Evolutionary conservation across 2,113 vertebrate species (phyloP), one percentile per base, ranked within the genome.

Genomic region (Catharus bicknelli): DNA sequence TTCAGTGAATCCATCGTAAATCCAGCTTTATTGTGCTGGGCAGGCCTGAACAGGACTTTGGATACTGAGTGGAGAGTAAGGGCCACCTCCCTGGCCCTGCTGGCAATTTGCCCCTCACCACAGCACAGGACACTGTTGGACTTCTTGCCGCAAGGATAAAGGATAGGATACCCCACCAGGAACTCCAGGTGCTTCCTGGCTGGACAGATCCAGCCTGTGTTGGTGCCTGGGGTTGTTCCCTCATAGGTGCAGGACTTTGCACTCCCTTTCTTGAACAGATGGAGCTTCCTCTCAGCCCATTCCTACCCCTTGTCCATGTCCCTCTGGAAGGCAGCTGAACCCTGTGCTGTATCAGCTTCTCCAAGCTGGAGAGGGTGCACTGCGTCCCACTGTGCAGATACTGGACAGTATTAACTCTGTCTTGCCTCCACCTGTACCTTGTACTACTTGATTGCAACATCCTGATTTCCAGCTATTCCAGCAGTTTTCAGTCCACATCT

Each of bases 131-230:
- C 51, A 21, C 21, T 62, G 17, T 13, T 78, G 19, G 11, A 43
- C 15, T 53, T 70, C 6, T 21, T 78, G 62, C 47, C 12, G 3
- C 4, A 9, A 62, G 22, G 8, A 38, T 38, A 38, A 38, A 38
- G 9, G 38, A 38, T 38, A 45, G 26, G n/a, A 9, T 53, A 23
- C 42, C n/a, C 38, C 17, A 29, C 12, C 18, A 51, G 42, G 20
- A 66, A 51, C 3, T n/a, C 59, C 25, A 34, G 9, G 32, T 32
- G 9, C 16, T 72, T 89, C 48, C 22, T 27, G 19, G 43, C 7
- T 57, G 20, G 16, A 55, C 4, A 1, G 9, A 21, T 51, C 6
- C 2, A 25, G 11, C 22, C 16, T 16, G 2, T 58, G 3, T 27
- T 76, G 23, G 13, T 73, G 34, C 15, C n/a, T 86, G 38, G 10